Conservation (phyloP, 2,113 vertebrate genomes). For the Artemisiospiza belli region DNA sequence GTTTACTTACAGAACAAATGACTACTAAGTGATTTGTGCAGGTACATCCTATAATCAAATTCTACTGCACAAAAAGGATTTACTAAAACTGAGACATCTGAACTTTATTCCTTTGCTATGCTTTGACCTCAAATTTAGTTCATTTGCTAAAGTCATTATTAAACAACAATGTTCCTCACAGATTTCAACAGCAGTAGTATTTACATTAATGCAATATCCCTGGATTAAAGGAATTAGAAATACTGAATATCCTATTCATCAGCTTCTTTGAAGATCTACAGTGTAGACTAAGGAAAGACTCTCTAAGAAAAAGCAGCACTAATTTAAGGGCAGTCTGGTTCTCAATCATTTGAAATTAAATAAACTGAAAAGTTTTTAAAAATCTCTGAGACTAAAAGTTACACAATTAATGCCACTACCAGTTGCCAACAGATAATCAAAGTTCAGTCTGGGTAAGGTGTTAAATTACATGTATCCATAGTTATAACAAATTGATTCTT, state of each 20-base stretch:
- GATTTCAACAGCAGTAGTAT: neutral
- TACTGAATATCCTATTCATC: neutral
- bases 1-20: slow-evolving; percentile 20
- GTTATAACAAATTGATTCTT: neutral
- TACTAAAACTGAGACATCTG: slow-evolving; percentile 13
- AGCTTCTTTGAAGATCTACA: neutral
- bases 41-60: slow-evolving; percentile 19
- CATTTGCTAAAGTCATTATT: slow-evolving; percentile 34
- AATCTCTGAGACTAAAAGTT: neutral
- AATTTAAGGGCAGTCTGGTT: neutral
- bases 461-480: neutral
- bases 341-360: neutral
- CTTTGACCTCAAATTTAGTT: slow-evolving; percentile 23
- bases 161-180: neutral
- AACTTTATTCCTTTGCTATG: neutral
- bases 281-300: neutral
- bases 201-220: slow-evolving; percentile 18
- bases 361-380: neutral
- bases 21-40: neutral
- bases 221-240: slow-evolving; percentile 36
- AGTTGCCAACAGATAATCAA: neutral
- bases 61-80: slow-evolving; percentile 19
- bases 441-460: neutral
- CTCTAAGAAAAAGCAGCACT: neutral
- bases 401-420: neutral